Evolutionary conservation across 2,797 vertebrate species (phyloP), one percentile per base, ranked within the genome.

Genomic region (Corythornis leucogaster): DNA sequence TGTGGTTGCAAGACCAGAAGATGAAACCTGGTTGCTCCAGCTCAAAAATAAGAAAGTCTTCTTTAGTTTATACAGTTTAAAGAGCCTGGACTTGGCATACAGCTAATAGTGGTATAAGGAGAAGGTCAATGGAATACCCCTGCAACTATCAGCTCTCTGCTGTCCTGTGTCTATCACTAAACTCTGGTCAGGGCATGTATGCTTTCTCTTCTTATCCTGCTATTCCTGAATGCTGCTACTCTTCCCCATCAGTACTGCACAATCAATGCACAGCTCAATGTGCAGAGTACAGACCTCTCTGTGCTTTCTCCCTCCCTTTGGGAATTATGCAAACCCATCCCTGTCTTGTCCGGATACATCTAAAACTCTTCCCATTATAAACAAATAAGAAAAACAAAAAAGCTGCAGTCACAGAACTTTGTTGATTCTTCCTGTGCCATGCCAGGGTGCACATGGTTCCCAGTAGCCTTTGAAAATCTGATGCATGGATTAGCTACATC

Each of bases 321-420:
- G 57, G 38, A 89, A 61, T 88, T 86, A 68, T 67, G 21, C 38
- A 74, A 62, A 54, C 42, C 22, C 58, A 73, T 20, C 13, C 24
- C 30, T 38, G 30, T 18, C 26, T 75, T 75, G 25, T 70, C 78
- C 0, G 0, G 80, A 61, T 86, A 48, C 63, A 90, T 63, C 61
- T 84, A 80, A 91, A 92, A n/a, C 85, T 81, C 50, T 76, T 58
- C 26, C 28, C 50, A 59, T 51, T 82, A 70, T 50, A 92, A 93
- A 93, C 78, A 94, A 90, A 48, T 42, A 89, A 81, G 48, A 92
- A 66, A 22, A 92, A 66, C 28, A 82, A 61, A 92, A 93, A 91
- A 94, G 33, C 67, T 93, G 67, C 70, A 77, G 46, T 35, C 67
- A 83, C n/a, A 77, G 64, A 91, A 67, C 45, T 77, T 54, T 80